Evolutionary conservation across 2,888 invertebrate species (phyloP).

Genomic region (Gasteruption jaculator): DNA sequence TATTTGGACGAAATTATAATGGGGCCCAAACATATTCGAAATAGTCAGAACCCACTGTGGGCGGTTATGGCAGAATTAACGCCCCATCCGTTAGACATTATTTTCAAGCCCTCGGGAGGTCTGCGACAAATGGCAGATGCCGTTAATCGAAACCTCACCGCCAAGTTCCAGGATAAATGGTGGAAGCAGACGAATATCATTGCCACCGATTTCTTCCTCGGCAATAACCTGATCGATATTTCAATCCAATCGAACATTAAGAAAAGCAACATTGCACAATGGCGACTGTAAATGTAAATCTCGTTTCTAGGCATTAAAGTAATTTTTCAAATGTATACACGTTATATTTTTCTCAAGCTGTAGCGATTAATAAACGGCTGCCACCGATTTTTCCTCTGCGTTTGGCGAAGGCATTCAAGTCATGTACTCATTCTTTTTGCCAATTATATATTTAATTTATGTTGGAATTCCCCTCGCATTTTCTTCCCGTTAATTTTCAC

Average conservation of each 20-base stretch:
- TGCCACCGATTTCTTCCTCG: conserved; percentile 54
- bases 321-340: no score
- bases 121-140: conserved; percentile 51
- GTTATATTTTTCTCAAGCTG: no score
- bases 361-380: no score
- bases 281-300: conserved; percentile 25
- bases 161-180: conserved; percentile 48
- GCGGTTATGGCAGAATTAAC: conserved; percentile 55
- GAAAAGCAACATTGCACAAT: conserved; percentile 36
- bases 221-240: conserved; percentile 53
- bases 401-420: no score
- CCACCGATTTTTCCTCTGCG: no score
- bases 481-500: no score
- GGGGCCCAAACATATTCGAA: conserved; percentile 40
- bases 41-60: conserved; percentile 39
- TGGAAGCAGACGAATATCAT: conserved; percentile 53
- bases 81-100: conserved; percentile 51
- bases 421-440: no score
- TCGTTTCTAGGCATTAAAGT: no score
- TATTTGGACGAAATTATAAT: conserved; percentile 41
- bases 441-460: no score
- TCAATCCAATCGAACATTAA: conserved; percentile 51
- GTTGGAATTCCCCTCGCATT: no score
- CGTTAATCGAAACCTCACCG: conserved; percentile 50
- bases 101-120: conserved; percentile 49